Base-by-base conservation (phyloP, 2,888 invertebrate genomes). In the Stenchaetothrips biformis region DNA sequence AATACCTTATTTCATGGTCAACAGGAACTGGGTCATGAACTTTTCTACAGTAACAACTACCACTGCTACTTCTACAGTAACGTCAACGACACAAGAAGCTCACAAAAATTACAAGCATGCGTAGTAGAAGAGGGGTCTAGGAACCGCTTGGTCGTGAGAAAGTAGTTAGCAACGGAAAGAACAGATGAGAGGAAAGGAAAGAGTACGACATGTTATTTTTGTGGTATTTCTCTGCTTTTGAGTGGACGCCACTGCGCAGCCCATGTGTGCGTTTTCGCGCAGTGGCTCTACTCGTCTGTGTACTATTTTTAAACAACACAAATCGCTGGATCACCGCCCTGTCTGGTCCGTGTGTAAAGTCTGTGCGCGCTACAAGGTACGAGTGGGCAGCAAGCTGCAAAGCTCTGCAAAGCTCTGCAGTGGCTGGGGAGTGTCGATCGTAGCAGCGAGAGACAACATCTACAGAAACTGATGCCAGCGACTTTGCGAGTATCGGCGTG, bases 191-290 rank as follows among this genome's bases (percentile, higher is more conserved):
- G 67, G 67, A 74, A 74, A 74, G 25, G n/a, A 74, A 21, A 74
- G 25, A 13, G 59, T 59, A 59, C 59, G 59, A 25, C 25, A 25
- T 74, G 67, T 74, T 74, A 7, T 11, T 7, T 74, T 21, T 9
- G 11, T 59, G 11, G 53, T 9, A 62, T 78, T 78, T 59, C 25
- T 87, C 83, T 84, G 83, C 81, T 82, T 7, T 21, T 8, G 7
- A 25, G 53, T 53, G 1, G 16, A 53, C 8, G 18, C 53, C 13
- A 53, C 18, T 18, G 53, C 13, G 53, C 13, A 13, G 18, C 53
- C 18, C 53, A 53, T 0, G 13, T 13, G 53, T 53, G 53, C 16
- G 8, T 53, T 18, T 53, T 53, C 53, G 13, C 53, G 18, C 53
- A 18, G 37, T 37, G 37, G 37, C 37, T 1, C 37, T 37, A 37